phyloP scores from a whole-genome alignment of 2,888 invertebrate species.

The Athetis lepigone region DNA sequence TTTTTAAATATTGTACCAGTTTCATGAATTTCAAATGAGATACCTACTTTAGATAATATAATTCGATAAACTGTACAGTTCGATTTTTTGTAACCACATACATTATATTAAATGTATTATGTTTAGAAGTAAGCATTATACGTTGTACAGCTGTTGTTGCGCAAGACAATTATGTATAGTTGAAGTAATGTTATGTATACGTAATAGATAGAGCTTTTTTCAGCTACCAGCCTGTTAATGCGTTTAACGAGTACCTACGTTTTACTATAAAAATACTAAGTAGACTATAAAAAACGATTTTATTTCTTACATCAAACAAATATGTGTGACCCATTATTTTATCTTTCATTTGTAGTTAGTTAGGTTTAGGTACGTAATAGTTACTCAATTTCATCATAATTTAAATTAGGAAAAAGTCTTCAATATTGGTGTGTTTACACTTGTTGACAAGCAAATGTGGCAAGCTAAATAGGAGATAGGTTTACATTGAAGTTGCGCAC shows the following conservation, averaged over 20 bases:
- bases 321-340: slow-evolving; percentile 11
- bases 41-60: slow-evolving; percentile 23
- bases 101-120: slow-evolving; percentile 18
- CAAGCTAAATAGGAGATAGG: background rate
- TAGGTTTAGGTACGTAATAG: slow-evolving; percentile 10
- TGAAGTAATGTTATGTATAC: slow-evolving; percentile 37
- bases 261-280: slow-evolving; percentile 3
- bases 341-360: slow-evolving; percentile 9
- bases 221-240: slow-evolving; percentile 1
- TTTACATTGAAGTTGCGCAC: background rate
- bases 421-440: too few relatives aligned
- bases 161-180: slow-evolving; percentile 21
- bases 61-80: slow-evolving; percentile 38
- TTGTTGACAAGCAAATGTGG: slow-evolving; percentile 8
- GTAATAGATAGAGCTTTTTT: slow-evolving; percentile 40
- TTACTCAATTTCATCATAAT: slow-evolving; percentile 5
- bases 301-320: background rate
- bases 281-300: background rate
- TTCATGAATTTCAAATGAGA: slow-evolving; percentile 19
- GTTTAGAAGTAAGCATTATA: slow-evolving; percentile 37
- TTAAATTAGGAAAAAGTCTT: background rate
- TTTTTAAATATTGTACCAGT: slow-evolving; percentile 17
- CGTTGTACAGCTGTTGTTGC: slow-evolving; percentile 21
- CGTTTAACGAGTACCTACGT: slow-evolving; percentile 1
- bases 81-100: slow-evolving; percentile 28